Conservation (phyloP, 2,797 vertebrate genomes). For the Avahi laniger region DNA sequence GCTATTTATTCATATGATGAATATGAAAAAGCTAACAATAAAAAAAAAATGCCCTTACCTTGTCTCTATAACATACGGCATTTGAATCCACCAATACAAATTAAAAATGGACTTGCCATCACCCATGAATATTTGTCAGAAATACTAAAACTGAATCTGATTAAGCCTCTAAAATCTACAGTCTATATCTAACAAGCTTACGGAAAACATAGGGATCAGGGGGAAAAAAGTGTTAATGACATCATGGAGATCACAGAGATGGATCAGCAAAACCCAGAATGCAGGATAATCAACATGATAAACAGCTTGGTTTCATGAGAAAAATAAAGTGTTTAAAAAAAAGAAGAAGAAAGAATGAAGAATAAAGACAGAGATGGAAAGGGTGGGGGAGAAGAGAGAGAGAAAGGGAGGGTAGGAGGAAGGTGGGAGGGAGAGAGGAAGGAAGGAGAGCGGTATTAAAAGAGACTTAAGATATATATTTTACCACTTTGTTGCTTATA, state of each 20-base stretch:
- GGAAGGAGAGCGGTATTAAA: not conserved
- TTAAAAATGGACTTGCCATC: not conserved
- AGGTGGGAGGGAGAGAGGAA: not conserved
- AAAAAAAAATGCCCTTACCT: not conserved
- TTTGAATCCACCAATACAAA: constrained; percentile 4
- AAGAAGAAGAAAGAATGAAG: not conserved
- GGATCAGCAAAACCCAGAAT: not conserved
- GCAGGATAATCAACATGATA: not conserved
- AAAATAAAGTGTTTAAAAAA: not conserved
- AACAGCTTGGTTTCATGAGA: not conserved
- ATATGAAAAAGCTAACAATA: not conserved
- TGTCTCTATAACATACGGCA: not conserved
- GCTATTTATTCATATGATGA: not conserved
- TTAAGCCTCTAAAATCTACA: not conserved
- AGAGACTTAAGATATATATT: not conserved
- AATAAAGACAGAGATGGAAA: not conserved
- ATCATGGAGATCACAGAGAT: not conserved
- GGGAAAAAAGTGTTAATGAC: not conserved
- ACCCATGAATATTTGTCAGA: not conserved
- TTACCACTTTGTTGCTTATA: not conserved
- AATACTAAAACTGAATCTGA: constrained; percentile 20
- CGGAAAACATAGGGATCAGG: not conserved
- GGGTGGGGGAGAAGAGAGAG: not conserved
- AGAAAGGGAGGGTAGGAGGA: rapidly evolving
- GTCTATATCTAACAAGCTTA: not conserved